Evolutionary conservation across 2,888 invertebrate species (phyloP).

Genomic region (Spodoptera exigua): DNA sequence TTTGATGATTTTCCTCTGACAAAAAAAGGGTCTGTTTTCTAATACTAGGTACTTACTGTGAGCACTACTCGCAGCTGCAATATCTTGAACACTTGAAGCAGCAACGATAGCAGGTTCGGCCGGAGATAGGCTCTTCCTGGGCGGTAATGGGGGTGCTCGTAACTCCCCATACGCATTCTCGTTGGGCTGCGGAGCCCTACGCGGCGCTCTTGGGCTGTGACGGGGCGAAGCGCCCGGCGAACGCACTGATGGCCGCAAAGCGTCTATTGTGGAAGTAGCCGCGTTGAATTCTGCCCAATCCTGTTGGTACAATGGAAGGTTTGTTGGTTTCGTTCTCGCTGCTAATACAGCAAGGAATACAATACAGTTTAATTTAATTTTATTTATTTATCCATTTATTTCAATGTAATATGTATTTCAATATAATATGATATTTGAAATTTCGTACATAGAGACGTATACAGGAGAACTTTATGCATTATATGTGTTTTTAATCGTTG

Average conservation of each 20-base stretch:
- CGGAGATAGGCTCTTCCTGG: constrained; percentile 88
- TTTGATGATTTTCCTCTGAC: too few species aligned
- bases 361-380: too few species aligned
- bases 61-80: constrained; percentile 72
- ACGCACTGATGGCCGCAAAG: constrained; percentile 82
- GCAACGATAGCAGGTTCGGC: constrained; percentile 76
- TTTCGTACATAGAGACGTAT: too few species aligned
- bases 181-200: constrained; percentile 66
- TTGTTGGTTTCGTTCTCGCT: not conserved
- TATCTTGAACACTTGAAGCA: constrained; percentile 83
- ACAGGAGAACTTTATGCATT: too few species aligned
- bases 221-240: constrained; percentile 90
- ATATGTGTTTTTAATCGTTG: too few species aligned
- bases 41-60: constrained; percentile 62
- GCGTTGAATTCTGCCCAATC: constrained; percentile 91
- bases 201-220: constrained; percentile 78
- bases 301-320: constrained; percentile 66
- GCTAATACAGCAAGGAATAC: too few species aligned
- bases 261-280: constrained; percentile 90
- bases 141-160: constrained; percentile 87
- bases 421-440: too few species aligned
- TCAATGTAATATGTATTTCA: too few species aligned
- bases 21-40: too few species aligned
- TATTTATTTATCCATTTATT: too few species aligned
- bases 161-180: constrained; percentile 85